Percentiles rank a stretch among this genome's conserved stretches.
phyloP scores from a whole-genome alignment of 2,888 invertebrate genomes.

The Chelonus formosanus region DNA sequence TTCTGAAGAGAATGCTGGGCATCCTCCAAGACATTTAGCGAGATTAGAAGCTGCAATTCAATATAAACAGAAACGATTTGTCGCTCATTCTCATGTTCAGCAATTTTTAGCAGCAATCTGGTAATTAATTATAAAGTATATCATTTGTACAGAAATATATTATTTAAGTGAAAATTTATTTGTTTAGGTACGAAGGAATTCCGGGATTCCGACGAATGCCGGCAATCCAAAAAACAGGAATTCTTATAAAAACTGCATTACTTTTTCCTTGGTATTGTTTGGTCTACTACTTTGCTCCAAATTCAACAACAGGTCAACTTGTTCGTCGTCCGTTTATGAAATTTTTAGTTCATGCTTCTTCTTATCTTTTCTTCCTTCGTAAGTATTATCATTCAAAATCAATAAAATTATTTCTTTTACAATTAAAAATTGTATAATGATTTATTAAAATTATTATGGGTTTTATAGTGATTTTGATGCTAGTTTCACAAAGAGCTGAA shows the following conservation, averaged over 20 bases:
- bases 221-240: slow-evolving; percentile 76
- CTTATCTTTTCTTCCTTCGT: slow-evolving; percentile 93
- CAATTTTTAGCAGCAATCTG: slow-evolving; percentile 90
- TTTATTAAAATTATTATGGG: neutral
- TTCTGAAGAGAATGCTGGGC: slow-evolving; percentile 75
- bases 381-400: slow-evolving; percentile 65
- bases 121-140: slow-evolving; percentile 57
- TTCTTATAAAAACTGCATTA: slow-evolving; percentile 79
- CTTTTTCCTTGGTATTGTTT: slow-evolving; percentile 89
- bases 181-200: slow-evolving; percentile 82
- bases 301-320: slow-evolving; percentile 79
- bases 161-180: neutral
- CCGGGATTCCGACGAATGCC: slow-evolving; percentile 91
- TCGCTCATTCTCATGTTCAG: slow-evolving; percentile 95
- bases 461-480: slow-evolving; percentile 81
- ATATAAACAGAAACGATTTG: slow-evolving; percentile 95
- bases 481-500: slow-evolving; percentile 92
- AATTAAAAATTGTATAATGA: neutral
- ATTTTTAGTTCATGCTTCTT: slow-evolving; percentile 92
- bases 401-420: slow-evolving; percentile 7
- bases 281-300: slow-evolving; percentile 86
- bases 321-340: slow-evolving; percentile 97
- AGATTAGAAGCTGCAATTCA: slow-evolving; percentile 89
- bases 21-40: slow-evolving; percentile 67
- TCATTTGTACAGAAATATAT: neutral